phyloP scores from a whole-genome alignment of 2,113 vertebrate genomes.

The Tachuris rubrigastra region DNA sequence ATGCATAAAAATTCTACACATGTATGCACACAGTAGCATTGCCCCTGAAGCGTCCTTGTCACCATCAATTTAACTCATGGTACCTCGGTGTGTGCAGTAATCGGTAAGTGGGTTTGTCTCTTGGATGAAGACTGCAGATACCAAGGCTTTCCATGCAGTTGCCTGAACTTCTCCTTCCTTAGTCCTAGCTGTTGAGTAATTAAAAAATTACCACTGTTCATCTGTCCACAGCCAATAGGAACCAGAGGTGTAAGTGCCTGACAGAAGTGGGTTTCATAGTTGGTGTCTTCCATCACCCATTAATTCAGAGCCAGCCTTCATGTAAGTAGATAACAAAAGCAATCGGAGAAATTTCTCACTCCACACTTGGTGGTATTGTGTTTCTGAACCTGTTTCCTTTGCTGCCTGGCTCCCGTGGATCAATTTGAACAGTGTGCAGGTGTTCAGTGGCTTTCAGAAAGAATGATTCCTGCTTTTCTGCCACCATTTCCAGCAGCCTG shows the following conservation, averaged over 20 bases:
- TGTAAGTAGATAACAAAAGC: background rate
- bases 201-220: background rate
- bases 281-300: background rate
- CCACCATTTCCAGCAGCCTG: background rate
- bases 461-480: background rate
- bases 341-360: background rate
- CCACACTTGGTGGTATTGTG: background rate
- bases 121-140: background rate
- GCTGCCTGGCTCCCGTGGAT: background rate
- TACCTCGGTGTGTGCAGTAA: background rate
- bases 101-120: background rate
- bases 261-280: background rate
- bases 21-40: background rate
- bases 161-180: background rate
- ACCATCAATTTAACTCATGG: background rate
- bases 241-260: background rate
- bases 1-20: background rate
- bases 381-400: background rate
- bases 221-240: background rate
- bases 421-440: background rate
- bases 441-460: background rate
- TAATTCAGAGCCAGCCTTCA: background rate
- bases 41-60: background rate
- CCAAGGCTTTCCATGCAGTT: background rate
- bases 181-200: background rate